These are phyloP conservation scores for Rhynchophorus ferrugineus DNA, from an alignment of 1,140 invertebrate species.

Conservation along the genomic window DNA sequence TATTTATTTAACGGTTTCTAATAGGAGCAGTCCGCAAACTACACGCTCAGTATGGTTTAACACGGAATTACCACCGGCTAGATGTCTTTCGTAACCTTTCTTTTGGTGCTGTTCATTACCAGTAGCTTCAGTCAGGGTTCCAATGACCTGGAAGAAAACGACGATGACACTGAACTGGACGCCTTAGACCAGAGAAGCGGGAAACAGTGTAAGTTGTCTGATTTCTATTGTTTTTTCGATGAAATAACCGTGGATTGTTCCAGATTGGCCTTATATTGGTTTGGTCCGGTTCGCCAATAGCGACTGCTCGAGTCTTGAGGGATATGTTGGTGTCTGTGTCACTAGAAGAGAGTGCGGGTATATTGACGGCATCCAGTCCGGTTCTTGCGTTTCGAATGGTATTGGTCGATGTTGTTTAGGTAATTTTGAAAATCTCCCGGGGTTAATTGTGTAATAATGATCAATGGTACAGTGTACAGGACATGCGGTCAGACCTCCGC, in stretches of 20 bases:
- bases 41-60: too few species aligned
- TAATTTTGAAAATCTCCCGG: constrained; percentile 38
- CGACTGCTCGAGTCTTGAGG: constrained; percentile 53
- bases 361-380: constrained; percentile 58
- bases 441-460: not conserved
- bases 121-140: too few species aligned
- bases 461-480: constrained; percentile 51
- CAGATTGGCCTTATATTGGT: constrained; percentile 38
- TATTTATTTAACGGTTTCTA: too few species aligned
- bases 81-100: too few species aligned
- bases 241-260: constrained; percentile 1
- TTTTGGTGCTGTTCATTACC: too few species aligned
- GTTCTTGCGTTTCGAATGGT: constrained; percentile 55
- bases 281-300: constrained; percentile 64
- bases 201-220: constrained; percentile 6
- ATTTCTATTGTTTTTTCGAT: too few species aligned
- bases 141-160: too few species aligned
- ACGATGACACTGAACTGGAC: constrained; percentile 5
- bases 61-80: too few species aligned
- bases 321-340: constrained; percentile 64
- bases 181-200: not conserved
- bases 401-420: constrained; percentile 66
- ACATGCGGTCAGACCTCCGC: constrained; percentile 59
- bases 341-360: constrained; percentile 62
- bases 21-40: too few species aligned